These are phyloP conservation scores for Temnothorax rugatulus DNA, from an alignment of 2,888 invertebrate species.

Conservation along the genomic window DNA sequence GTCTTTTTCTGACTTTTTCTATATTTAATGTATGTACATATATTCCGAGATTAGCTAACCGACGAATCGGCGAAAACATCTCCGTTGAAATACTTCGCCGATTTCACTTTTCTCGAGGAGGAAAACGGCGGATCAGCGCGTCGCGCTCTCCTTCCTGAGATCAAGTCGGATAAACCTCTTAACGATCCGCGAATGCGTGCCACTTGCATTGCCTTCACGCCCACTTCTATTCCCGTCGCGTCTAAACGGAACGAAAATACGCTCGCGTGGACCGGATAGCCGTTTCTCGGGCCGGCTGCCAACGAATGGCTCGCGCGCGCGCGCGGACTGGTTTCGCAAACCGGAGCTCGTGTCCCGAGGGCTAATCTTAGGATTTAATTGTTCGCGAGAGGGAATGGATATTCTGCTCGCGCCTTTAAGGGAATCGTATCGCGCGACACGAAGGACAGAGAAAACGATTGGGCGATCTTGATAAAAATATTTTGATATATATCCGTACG, in stretches of 20 bases:
- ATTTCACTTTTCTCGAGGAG: neutral
- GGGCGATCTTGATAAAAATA: neutral
- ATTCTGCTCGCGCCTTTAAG: constrained; percentile 28
- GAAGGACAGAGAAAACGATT: neutral
- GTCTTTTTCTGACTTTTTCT: neutral
- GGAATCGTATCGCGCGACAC: constrained; percentile 7
- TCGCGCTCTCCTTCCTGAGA: neutral
- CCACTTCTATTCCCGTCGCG: constrained; percentile 71
- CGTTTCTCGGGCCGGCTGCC: constrained; percentile 61
- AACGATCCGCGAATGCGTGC: neutral
- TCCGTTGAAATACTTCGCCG: neutral
- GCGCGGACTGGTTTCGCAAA: constrained; percentile 60
- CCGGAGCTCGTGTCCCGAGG: constrained; percentile 53
- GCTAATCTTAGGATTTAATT: constrained; percentile 66
- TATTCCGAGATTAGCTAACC: too few relatives aligned
- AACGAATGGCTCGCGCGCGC: constrained; percentile 38
- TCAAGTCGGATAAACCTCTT: neutral
- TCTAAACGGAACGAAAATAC: constrained; percentile 67
- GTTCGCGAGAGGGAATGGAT: constrained; percentile 23
- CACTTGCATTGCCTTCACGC: constrained; percentile 53
- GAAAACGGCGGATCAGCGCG: neutral
- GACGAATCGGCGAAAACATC: too few relatives aligned
- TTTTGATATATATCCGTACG: neutral
- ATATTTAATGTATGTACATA: too few relatives aligned
- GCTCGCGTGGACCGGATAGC: constrained; percentile 52